A percentile compares a stretch with the other conserved stretches of the same genome.
phyloP scores from a whole-genome alignment of 2,113 vertebrate genomes.

The Prinia subflava region DNA sequence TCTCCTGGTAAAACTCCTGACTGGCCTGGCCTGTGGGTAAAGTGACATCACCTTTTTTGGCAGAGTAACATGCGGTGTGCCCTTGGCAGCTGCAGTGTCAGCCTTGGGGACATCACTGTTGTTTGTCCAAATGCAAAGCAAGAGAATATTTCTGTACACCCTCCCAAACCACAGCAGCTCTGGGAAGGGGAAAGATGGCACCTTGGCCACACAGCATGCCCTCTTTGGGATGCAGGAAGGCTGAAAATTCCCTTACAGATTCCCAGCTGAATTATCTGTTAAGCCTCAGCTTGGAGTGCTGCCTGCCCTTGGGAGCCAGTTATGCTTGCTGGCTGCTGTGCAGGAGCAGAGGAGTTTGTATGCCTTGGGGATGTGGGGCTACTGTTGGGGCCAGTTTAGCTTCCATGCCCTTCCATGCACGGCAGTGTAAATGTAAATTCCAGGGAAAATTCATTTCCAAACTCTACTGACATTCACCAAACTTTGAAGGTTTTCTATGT shows the following conservation, averaged over 20 bases:
- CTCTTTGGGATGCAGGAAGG: background rate
- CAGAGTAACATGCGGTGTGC: background rate
- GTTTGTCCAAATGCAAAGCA: background rate
- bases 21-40: background rate
- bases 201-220: background rate
- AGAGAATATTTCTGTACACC: background rate
- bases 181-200: background rate
- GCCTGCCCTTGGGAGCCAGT: background rate
- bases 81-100: accelerated
- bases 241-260: background rate
- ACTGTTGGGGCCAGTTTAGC: background rate
- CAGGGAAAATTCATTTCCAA: background rate
- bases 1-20: background rate
- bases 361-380: background rate
- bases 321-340: background rate
- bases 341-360: background rate
- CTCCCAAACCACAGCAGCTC: background rate
- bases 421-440: background rate
- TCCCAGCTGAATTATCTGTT: background rate
- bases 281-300: background rate
- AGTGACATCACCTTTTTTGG: background rate
- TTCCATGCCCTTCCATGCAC: background rate
- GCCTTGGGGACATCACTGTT: background rate
- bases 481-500: background rate
- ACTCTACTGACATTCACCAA: background rate